Evolutionary conservation across 2,113 vertebrate genomes (phyloP), one percentile per base, ranked within the genome.

Genomic region (Hypocryptadius cinnamomeus): DNA sequence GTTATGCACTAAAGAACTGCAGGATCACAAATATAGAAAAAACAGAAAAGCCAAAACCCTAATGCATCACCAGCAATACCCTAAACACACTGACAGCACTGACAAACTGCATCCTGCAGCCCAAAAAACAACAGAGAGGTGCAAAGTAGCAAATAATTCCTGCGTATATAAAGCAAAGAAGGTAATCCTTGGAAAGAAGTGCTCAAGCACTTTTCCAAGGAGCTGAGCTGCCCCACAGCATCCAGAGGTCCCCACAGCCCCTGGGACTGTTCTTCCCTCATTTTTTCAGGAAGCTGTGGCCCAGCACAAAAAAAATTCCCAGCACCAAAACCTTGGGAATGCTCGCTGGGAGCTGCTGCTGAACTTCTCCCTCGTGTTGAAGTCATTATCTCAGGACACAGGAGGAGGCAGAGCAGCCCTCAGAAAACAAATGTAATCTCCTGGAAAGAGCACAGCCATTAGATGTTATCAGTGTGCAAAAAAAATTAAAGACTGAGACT

Each of bases 241-340:
- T 4, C 42, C 85, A 56, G 50, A 64, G 17, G 5, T 50, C 8
- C 44, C 30, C 73, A 39, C 0, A 22, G 27, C 6, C 48, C 22
- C 42, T 1, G 2, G 30, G 33, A 77, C 3, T 50, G 8, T 0
- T 88, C 19, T 42, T 28, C 65, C 69, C 79, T 57, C 1, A 0
- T 23, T 60, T 47, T 54, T 64, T 23, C 28, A 73, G 1, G 66
- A 42, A 47, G 39, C 31, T 73, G 82, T 47, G 33, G 69, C 19
- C 30, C 57, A 72, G 39, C 21, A 44, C 3, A 22, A 61, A 37
- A 25, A 56, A 59, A 35, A 11, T 59, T 35, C 57, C 57, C 57
- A 59, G 28, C 1, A 13, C 15, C 13, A 82, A 77, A 90, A 18
- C 7, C 28, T 64, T 2, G 4, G 42, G 50, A 84, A 91, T 2